Evolutionary conservation across 2,113 vertebrate genomes (phyloP).

Genomic region (Gallinago media): DNA sequence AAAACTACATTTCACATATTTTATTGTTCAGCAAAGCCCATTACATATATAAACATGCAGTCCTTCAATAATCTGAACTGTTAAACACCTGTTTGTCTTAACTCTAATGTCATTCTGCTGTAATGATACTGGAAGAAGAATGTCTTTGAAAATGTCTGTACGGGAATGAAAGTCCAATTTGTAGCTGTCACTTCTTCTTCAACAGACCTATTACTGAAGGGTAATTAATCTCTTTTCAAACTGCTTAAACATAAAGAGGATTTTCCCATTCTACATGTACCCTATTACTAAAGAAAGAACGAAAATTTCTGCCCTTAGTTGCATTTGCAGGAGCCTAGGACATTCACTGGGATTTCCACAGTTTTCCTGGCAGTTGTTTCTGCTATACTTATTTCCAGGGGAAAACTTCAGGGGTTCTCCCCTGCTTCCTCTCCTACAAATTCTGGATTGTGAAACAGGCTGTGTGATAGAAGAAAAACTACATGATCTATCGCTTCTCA

Average conservation of each 20-base stretch:
- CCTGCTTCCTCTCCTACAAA: neutral
- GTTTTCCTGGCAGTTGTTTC: neutral
- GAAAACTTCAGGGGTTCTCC: neutral
- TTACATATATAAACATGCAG: conserved; percentile 48
- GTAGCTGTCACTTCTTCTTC: neutral
- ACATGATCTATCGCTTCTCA: neutral
- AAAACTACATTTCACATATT: conserved; percentile 16
- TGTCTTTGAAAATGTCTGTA: neutral
- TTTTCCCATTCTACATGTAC: neutral
- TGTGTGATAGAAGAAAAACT: neutral
- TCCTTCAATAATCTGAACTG: neutral
- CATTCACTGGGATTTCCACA: neutral
- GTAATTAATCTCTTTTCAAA: neutral
- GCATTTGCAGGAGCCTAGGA: neutral
- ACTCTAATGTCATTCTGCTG: neutral
- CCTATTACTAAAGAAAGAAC: neutral
- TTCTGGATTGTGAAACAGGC: neutral
- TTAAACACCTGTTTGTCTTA: neutral
- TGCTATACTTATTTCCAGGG: neutral
- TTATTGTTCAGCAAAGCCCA: conserved; percentile 53
- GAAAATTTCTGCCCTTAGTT: neutral
- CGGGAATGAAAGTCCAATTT: neutral
- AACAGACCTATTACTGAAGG: neutral
- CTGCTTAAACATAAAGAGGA: neutral
- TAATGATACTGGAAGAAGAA: neutral